A percentile compares a stretch with the other conserved stretches of the same genome.
phyloP scores from a whole-genome alignment of 1,140 invertebrate genomes.

The Zaprionus vittiger region DNA sequence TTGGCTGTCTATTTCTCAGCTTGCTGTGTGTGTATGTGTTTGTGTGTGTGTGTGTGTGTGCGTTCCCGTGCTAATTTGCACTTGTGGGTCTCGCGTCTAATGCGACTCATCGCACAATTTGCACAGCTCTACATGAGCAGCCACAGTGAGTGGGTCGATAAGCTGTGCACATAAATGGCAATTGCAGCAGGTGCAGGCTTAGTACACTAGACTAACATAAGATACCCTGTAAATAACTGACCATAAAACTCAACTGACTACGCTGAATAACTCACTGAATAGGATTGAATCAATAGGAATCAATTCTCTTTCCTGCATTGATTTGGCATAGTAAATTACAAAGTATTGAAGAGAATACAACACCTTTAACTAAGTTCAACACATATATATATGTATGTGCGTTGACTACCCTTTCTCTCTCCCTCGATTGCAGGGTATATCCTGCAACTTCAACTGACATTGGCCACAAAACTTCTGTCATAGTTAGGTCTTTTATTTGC shows the following conservation, averaged over 20 bases:
- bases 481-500: slow-evolving; percentile 38
- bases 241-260: background rate
- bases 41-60: background rate
- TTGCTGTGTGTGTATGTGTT: background rate
- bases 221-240: slow-evolving; percentile 6
- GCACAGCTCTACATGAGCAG: slow-evolving; percentile 24
- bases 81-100: slow-evolving; percentile 36
- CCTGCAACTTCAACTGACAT: background rate
- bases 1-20: slow-evolving; percentile 14
- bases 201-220: background rate
- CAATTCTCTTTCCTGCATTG: too few species aligned
- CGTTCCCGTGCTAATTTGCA: slow-evolving; percentile 54
- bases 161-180: slow-evolving; percentile 55
- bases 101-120: slow-evolving; percentile 49
- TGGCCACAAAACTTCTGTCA: slow-evolving; percentile 17
- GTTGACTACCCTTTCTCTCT: background rate
- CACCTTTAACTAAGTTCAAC: background rate
- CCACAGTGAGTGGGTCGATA: slow-evolving; percentile 27
- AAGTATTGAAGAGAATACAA: slow-evolving; percentile 8
- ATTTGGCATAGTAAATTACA: background rate
- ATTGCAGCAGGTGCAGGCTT: slow-evolving; percentile 16
- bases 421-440: background rate
- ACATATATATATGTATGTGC: background rate
- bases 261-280: background rate
- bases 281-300: too few species aligned